Evolutionary conservation across 2,888 invertebrate species (phyloP), one percentile per base, ranked within the genome.

Genomic region (Drosophila greeni): DNA sequence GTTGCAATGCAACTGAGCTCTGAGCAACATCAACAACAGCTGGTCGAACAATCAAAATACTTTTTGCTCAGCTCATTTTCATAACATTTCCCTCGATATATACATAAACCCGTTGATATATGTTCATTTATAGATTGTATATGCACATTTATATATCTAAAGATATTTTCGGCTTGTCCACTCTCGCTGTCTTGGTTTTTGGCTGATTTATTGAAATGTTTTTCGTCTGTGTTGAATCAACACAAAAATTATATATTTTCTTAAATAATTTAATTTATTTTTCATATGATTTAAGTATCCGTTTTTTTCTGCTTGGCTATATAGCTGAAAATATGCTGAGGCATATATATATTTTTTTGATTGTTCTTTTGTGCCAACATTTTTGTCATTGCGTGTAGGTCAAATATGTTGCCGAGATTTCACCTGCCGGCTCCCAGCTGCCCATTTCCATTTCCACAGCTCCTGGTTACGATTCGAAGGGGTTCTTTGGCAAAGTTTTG

Each of bases 381-480:
- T 54, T 82, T 78, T 79, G 79, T 73, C 79, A 82, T 79, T 82
- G 82, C 59, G 56, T 76, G 70, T 74, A 79, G 82, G 79, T 73
- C 82, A 75, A 76, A 82, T 52, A 61, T 78, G 73, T 74, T 69
- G 74, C 66, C 29, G 29, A 40, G 34, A 60, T 39, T 60, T 31
- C 37, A 59, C 55, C 59, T 54, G 55, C 23, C 42, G 11, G n/a
- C 57, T 18, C 14, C 34, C 54, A 3, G 7, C 26, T 12, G n/a
- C 12, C 55, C 24, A 16, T 24, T 37, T 20, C 31, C 45, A 45
- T 53, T 39, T 52, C 14, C 40, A 8, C 14, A 12, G 16, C 23
- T 7, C n/a, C 11, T 11, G 23, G 23, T 40, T 26, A 11, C n/a
- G 12, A 2, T 7, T 6, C 29, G 23, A 53, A 42, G 8, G 26